Evolutionary conservation across 2,888 invertebrate species (phyloP), one percentile per base, ranked within the genome.

Genomic region (Mongoloraphidia duomilia): DNA sequence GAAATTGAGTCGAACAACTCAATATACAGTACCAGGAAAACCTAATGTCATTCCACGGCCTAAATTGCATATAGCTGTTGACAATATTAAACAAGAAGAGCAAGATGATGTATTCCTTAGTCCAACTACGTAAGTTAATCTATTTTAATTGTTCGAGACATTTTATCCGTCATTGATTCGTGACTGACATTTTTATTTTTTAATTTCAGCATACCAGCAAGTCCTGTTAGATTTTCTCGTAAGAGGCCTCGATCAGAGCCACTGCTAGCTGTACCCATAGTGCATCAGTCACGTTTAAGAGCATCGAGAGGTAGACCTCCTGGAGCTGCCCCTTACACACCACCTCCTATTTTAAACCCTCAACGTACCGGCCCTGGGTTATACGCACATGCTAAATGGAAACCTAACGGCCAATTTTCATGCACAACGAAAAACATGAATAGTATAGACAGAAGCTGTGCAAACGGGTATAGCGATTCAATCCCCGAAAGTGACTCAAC

Each of bases 321-420:
- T 44, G 66, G 67, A 9, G 72, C 74, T 33, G 72, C 79, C 10
- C 77, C 78, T 52, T 97, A 88, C 67, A 96, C 95, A 0, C 95
- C 97, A 11, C 87, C 91, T 34, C 97, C 97, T 0, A 88, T 97
- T 61, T 71, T 97, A 48, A 90, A 92, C 62, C 97, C 97, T 0
- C 84, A 90, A 51, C 76, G 97, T 54, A 80, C 82, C 55, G 93
- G 93, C 1, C 77, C 87, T 0, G 96, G 96, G 0, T 73, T 96
- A 3, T 92, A 84, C 62, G 77, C 79, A 59, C 73, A 75, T 54
- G 64, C 71, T 9, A 63, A 60, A 55, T 53, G 63, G 49, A 64
- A 61, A 52, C 51, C 49, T 11, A 63, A 59, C 54, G 14, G 43
- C 39, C 17, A 50, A 47, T 42, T 37, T 35, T 50, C 50, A 50